Percentiles rank a stretch among this genome's conserved stretches.
phyloP scores from a whole-genome alignment of 1,140 invertebrate genomes.

The Frieseomelitta varia region DNA sequence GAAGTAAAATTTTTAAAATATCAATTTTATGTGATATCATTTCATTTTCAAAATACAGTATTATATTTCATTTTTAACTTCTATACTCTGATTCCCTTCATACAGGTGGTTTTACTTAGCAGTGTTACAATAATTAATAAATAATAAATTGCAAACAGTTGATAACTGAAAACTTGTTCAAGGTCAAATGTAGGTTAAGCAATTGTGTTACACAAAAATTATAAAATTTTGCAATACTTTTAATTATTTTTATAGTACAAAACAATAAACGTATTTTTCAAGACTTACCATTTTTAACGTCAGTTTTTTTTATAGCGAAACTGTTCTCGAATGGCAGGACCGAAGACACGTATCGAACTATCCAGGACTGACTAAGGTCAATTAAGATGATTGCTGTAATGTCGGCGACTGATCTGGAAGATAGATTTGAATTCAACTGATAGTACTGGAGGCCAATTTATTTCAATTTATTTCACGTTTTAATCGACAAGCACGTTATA shows the following conservation, averaged over 20 bases:
- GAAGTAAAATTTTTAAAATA: no score
- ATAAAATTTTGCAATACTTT: background rate
- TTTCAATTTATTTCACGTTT: background rate
- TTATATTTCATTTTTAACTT: background rate
- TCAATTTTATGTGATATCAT: no score
- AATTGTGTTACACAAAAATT: background rate
- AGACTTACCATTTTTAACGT: constrained; percentile 17
- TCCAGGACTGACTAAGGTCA: constrained; percentile 41
- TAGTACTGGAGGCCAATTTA: constrained; percentile 21
- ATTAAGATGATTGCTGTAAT: constrained; percentile 7
- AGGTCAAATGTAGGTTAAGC: constrained; percentile 58
- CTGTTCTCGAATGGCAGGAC: background rate
- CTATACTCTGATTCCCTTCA: background rate
- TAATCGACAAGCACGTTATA: background rate
- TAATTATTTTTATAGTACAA: constrained; percentile 17
- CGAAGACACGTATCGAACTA: background rate
- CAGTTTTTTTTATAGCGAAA: background rate
- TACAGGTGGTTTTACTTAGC: background rate
- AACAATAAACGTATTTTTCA: background rate
- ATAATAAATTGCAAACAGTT: background rate
- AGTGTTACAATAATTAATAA: background rate
- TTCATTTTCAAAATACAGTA: no score
- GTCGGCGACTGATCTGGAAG: constrained; percentile 30
- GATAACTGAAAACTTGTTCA: constrained; percentile 1
- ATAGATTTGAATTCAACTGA: constrained; percentile 44